Conservation (phyloP, 1,140 invertebrate genomes). For the Neomicropteryx cornuta region DNA sequence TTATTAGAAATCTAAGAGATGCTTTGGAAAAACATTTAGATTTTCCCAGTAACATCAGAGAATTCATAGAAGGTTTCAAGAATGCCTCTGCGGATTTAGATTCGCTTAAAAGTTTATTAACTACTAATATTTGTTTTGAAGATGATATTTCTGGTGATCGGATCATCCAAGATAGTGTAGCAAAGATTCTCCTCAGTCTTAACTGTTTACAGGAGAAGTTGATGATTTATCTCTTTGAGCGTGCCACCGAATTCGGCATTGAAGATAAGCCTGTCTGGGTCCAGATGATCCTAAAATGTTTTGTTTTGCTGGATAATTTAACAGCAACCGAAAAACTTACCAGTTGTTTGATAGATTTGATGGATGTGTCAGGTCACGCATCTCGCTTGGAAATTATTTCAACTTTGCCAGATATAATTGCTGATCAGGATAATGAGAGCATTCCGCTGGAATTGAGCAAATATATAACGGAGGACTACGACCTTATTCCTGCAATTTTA, state of each 20-base stretch:
- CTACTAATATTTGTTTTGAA: constrained; percentile 23
- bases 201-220: constrained; percentile 29
- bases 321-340: constrained; percentile 24
- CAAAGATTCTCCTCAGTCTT: constrained; percentile 31
- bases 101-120: constrained; percentile 28
- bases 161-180: constrained; percentile 22
- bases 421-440: constrained; percentile 29
- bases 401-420: constrained; percentile 34
- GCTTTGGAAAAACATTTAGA: constrained; percentile 29
- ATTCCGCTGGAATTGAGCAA: constrained; percentile 30
- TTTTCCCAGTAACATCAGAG: constrained; percentile 28
- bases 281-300: constrained; percentile 30
- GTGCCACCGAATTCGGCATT: constrained; percentile 27
- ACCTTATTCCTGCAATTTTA: constrained; percentile 31
- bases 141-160: constrained; percentile 20
- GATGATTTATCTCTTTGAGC: constrained; percentile 28
- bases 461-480: constrained; percentile 28
- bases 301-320: constrained; percentile 26
- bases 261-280: constrained; percentile 27
- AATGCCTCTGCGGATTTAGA: constrained; percentile 23
- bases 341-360: constrained; percentile 26
- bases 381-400: constrained; percentile 34
- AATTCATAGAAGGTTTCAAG: constrained; percentile 25
- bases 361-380: constrained; percentile 29
- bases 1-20: constrained; percentile 28